Percentiles rank a stretch among this genome's conserved stretches.
phyloP scores from a whole-genome alignment of 2,113 vertebrate species.

The Crotalus tigris region DNA sequence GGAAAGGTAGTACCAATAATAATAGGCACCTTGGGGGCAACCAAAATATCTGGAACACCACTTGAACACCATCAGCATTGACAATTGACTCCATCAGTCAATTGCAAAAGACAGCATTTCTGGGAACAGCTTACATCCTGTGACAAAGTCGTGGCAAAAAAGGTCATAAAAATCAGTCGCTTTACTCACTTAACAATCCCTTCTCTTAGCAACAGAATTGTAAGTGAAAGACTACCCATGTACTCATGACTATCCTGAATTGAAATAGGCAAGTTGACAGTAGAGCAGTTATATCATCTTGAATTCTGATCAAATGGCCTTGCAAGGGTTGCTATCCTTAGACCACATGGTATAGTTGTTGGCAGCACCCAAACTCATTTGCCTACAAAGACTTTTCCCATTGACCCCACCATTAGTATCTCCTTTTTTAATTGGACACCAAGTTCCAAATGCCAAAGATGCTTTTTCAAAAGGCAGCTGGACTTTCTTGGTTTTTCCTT shows the following conservation, averaged over 20 bases:
- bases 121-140: too few species aligned
- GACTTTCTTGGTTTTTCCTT: too few species aligned
- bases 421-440: background rate
- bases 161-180: background rate
- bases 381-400: background rate
- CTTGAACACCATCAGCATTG: too few species aligned
- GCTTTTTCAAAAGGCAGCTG: too few species aligned
- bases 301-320: background rate
- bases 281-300: background rate
- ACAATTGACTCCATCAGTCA: too few species aligned
- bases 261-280: background rate
- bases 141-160: background rate
- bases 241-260: background rate
- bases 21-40: too few species aligned
- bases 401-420: background rate
- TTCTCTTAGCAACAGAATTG: background rate
- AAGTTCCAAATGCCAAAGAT: too few species aligned
- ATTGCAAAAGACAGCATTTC: too few species aligned
- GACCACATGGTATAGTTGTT: background rate
- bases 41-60: too few species aligned
- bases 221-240: too few species aligned
- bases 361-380: background rate
- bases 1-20: too few species aligned
- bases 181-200: background rate
- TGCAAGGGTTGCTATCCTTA: background rate